A percentile compares a stretch with the other conserved stretches of the same genome.
Conservation (phyloP, 2,113 vertebrate genomes). For the Carassius carassius region DNA sequence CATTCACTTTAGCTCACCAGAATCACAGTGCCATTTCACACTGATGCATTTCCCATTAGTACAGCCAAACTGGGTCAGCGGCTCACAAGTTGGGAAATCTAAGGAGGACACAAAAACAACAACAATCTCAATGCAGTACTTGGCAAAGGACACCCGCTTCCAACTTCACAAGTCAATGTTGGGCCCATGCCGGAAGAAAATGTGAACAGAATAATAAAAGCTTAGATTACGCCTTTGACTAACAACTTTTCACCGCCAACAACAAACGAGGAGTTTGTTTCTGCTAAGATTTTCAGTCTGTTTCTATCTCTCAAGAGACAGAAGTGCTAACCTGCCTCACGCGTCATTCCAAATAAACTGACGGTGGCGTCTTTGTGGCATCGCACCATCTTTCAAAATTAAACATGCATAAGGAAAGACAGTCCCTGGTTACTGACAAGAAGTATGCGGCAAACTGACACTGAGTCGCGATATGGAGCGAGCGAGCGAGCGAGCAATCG, state of each 20-base stretch:
- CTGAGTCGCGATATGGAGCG: background rate
- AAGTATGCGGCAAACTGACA: background rate
- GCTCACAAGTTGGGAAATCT: slow-evolving; percentile 87
- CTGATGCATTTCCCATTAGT: slow-evolving; percentile 85
- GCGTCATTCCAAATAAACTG: background rate
- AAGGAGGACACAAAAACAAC: slow-evolving; percentile 33
- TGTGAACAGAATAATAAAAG: slow-evolving; percentile 9
- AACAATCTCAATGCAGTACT: background rate
- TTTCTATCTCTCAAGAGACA: slow-evolving; percentile 21
- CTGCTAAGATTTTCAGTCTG: background rate
- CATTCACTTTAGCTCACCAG: slow-evolving; percentile 73
- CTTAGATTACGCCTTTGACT: slow-evolving; percentile 11
- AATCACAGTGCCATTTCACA: slow-evolving; percentile 86
- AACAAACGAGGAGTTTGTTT: slow-evolving; percentile 11
- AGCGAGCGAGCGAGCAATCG: background rate
- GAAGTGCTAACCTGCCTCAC: background rate
- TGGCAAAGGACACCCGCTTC: background rate
- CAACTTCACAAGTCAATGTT: background rate
- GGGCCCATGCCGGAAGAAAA: background rate
- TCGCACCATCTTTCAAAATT: background rate
- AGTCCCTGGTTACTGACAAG: background rate
- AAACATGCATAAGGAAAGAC: background rate
- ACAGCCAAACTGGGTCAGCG: slow-evolving; percentile 82
- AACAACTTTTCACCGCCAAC: background rate
- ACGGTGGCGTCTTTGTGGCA: background rate